Evolutionary conservation across 2,888 invertebrate genomes (phyloP).

Genomic region (Agrilus cyanescens): DNA sequence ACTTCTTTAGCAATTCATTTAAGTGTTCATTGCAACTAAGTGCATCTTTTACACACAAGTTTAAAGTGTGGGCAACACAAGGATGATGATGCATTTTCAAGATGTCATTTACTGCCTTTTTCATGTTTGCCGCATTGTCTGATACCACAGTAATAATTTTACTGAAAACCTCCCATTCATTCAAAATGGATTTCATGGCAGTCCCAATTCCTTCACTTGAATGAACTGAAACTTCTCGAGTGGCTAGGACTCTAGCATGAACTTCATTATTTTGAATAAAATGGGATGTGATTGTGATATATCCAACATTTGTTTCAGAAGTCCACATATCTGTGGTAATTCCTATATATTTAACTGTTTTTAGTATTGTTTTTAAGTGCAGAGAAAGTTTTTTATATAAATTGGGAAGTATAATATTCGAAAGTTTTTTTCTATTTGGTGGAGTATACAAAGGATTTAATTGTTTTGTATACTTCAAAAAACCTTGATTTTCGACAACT

Average conservation of each 20-base stretch:
- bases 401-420: conserved; percentile 13
- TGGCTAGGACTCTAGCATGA: conserved; percentile 11
- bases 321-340: conserved; percentile 22
- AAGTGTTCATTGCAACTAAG: conserved; percentile 1
- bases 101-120: conserved; percentile 17
- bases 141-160: conserved; percentile 20
- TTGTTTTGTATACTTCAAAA: conserved; percentile 14
- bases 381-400: conserved; percentile 8
- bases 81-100: conserved; percentile 18
- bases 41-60: conserved; percentile 11
- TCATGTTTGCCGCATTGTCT: conserved; percentile 20
- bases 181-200: conserved; percentile 14
- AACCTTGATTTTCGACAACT: conserved; percentile 20
- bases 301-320: conserved; percentile 17
- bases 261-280: conserved; percentile 17
- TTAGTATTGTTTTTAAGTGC: conserved; percentile 13
- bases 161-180: conserved; percentile 17
- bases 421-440: conserved; percentile 12
- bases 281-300: conserved; percentile 19
- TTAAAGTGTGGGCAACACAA: conserved; percentile 20
- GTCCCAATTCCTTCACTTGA: background rate
- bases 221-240: conserved; percentile 12
- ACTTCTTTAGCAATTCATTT: conserved; percentile 13
- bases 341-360: conserved; percentile 10
- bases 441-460: conserved; percentile 15